Evolutionary conservation across 2,113 vertebrate genomes (phyloP).

Genomic region (Oreotrochilus melanogaster): DNA sequence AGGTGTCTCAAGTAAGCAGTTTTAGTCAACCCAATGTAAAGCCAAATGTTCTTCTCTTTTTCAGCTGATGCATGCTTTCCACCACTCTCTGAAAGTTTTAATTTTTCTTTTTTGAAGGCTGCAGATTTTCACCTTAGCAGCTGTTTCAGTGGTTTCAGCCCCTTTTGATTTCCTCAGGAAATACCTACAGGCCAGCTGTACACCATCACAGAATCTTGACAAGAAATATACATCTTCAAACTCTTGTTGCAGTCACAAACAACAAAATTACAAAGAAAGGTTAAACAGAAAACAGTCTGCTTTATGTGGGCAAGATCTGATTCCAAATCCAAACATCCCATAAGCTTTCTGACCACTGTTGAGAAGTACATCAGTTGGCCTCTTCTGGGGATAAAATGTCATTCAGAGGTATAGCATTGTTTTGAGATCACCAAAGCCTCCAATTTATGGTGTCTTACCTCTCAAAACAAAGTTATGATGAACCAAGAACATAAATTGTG

Average conservation of each 20-base stretch:
- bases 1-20: neutral
- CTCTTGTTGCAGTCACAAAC: neutral
- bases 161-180: constrained; percentile 16
- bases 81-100: neutral
- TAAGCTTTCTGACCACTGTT: neutral
- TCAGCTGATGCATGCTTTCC: constrained; percentile 28
- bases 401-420: neutral
- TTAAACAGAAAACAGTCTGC: neutral
- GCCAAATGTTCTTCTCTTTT: neutral
- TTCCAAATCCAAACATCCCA: neutral
- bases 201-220: neutral
- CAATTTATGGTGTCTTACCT: neutral
- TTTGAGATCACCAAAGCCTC: neutral
- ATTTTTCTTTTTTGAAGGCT: constrained; percentile 43
- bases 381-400: neutral
- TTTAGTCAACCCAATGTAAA: neutral
- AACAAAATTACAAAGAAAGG: neutral
- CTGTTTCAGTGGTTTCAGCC: neutral
- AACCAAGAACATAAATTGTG: neutral
- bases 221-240: neutral
- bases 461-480: neutral
- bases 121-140: constrained; percentile 34
- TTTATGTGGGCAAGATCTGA: neutral
- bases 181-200: neutral
- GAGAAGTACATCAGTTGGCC: neutral